These are phyloP conservation scores for Drosophila persimilis DNA, from an alignment of 1,140 invertebrate species.

Conservation along the genomic window DNA sequence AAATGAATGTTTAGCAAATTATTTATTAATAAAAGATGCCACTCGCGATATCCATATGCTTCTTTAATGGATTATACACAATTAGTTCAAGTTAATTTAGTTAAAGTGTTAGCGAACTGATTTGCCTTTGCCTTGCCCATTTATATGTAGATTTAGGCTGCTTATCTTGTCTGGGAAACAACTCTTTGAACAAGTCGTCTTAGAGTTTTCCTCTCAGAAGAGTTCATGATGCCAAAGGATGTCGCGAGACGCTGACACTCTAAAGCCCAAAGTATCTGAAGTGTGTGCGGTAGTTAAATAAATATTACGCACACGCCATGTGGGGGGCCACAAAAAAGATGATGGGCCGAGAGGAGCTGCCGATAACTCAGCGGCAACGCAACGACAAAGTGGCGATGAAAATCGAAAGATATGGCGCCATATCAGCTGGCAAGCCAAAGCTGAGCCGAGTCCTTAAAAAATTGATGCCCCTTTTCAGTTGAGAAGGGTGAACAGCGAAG, in stretches of 20 bases:
- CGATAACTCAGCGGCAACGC: slow-evolving; percentile 21
- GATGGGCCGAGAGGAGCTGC: slow-evolving; percentile 24
- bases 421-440: slow-evolving; percentile 30
- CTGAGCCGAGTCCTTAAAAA: slow-evolving; percentile 37
- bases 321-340: slow-evolving; percentile 37
- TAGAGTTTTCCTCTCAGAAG: neutral
- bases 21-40: no score
- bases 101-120: no score
- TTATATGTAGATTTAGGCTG: no score
- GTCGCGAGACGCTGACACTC: slow-evolving; percentile 6
- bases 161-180: no score
- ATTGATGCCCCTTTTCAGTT: slow-evolving; percentile 20
- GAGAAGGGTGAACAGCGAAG: slow-evolving; percentile 8
- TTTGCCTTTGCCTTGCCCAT: no score
- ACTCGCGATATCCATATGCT: no score
- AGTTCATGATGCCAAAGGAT: neutral
- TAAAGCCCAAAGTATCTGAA: slow-evolving; percentile 21
- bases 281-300: slow-evolving; percentile 49
- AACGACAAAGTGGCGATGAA: slow-evolving; percentile 60
- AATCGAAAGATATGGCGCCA: slow-evolving; percentile 62
- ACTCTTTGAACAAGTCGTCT: no score
- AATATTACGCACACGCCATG: slow-evolving; percentile 70
- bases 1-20: no score
- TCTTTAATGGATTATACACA: no score
- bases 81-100: no score